A percentile compares a stretch with the other conserved stretches of the same genome.
Conservation (phyloP, 2,888 invertebrate genomes). For the Diadromus collaris region DNA sequence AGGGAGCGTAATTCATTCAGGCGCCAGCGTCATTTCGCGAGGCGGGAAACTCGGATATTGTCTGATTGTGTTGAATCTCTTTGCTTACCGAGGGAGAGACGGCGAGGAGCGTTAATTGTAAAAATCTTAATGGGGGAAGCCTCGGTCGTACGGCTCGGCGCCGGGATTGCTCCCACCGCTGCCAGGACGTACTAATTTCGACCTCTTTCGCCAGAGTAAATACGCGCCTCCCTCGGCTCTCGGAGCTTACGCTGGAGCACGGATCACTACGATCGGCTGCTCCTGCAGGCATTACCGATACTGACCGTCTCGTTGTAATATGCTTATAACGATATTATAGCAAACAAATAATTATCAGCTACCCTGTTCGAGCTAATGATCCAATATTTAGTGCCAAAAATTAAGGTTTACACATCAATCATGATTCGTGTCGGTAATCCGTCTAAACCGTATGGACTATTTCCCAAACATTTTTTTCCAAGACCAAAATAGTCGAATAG, state of each 20-base stretch:
- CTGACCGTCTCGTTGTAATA: too few species aligned
- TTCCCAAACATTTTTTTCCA: too few species aligned
- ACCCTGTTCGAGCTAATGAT: too few species aligned
- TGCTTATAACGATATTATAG: too few species aligned
- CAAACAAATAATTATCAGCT: too few species aligned
- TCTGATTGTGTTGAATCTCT: conserved; percentile 22
- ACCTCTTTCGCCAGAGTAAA: conserved; percentile 33
- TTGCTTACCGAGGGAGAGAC: conserved; percentile 15
- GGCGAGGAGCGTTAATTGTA: conserved; percentile 47
- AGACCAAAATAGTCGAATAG: too few species aligned
- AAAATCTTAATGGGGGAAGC: conserved; percentile 36
- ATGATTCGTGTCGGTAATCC: too few species aligned
- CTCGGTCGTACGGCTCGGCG: neutral
- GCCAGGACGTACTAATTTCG: conserved; percentile 30
- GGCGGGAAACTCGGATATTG: neutral
- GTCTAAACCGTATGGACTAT: too few species aligned
- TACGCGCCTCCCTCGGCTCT: conserved; percentile 12
- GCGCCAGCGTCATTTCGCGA: conserved; percentile 3
- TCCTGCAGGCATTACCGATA: neutral
- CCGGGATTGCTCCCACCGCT: neutral
- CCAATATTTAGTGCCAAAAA: too few species aligned
- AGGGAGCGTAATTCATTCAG: conserved; percentile 17
- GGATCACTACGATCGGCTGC: neutral
- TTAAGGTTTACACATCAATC: too few species aligned
- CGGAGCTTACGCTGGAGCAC: neutral